Evolutionary conservation across 2,113 vertebrate species (phyloP), one percentile per base, ranked within the genome.

Genomic region (Peromyscus polionotus): DNA sequence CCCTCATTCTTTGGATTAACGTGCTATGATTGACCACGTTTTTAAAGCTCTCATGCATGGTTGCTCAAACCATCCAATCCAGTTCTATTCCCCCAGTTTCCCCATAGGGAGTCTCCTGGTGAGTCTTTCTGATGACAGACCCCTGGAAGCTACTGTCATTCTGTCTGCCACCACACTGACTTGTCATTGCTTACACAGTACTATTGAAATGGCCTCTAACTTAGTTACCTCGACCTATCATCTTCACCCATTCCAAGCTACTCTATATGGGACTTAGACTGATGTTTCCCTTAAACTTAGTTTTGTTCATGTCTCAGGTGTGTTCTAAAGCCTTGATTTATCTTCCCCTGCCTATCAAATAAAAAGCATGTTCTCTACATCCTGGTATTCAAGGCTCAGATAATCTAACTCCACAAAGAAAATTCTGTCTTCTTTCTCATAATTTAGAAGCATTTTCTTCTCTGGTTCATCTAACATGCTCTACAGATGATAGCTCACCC

Each of bases 261-360:
- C 36, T n/a, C 12, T 51, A 77, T 31, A 65, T 33, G 19, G 26
- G 26, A 72, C n/a, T 39, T 17, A 92, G 48, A 92, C 9, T 79
- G 10, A 54, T 81, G 20, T 88, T 61, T 91, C 88, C 16, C 45
- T 72, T 85, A 88, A 48, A 63, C 4, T 51, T 3, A 70, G 26
- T 93, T 94, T 93, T 89, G 51, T 16, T 75, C 26, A 54, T 36
- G 3, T 42, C 31, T 63, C 75, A 11, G 12, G 95, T 91, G 7
- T 61, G 20, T 91, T 94, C 28, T 93, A 95, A 97, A 94, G 4
- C 42, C 65, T 79, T 67, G 19, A 65, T 45, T 45, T 72, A 10
- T 91, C 45, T 86, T 80, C 77, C n/a, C 28, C 42, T 92, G 24
- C 26, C 39, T 45, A 45, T 80, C 65, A 88, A 88, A 11, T 7